Conservation (phyloP, 1,140 invertebrate species). For the Drosophila biarmipes region DNA sequence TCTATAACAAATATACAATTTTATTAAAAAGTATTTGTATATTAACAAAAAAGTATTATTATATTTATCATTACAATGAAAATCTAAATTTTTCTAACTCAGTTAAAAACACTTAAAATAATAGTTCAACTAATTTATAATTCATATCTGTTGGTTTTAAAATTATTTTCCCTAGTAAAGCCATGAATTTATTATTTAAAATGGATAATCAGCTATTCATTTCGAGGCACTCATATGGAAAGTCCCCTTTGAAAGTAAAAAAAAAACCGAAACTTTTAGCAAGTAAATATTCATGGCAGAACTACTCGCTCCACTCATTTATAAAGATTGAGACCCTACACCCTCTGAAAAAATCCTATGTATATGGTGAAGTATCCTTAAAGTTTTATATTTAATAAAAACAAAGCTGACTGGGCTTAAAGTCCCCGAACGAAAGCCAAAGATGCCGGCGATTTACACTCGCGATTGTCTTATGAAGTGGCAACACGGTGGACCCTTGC, state of each 20-base stretch:
- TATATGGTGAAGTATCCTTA: constrained; percentile 41
- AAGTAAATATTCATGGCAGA: constrained; percentile 36
- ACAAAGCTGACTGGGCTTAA: constrained; percentile 39
- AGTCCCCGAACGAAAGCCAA: constrained; percentile 20
- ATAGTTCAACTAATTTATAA: too few relatives aligned
- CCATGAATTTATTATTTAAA: neutral
- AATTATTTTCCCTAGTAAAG: neutral
- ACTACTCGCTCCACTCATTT: constrained; percentile 25
- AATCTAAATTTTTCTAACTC: too few relatives aligned
- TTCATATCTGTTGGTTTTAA: neutral
- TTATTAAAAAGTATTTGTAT: too few relatives aligned
- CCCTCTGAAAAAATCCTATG: constrained; percentile 6
- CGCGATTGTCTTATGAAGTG: constrained; percentile 76
- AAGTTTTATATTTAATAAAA: constrained; percentile 67
- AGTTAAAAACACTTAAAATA: too few relatives aligned
- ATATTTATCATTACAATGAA: too few relatives aligned
- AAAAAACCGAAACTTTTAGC: constrained; percentile 11
- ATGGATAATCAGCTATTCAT: neutral
- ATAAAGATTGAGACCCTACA: constrained; percentile 13
- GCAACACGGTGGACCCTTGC: constrained; percentile 51
- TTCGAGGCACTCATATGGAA: neutral
- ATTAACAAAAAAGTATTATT: too few relatives aligned
- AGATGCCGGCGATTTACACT: constrained; percentile 62
- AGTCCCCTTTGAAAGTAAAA: constrained; percentile 8
- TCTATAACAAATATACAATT: too few relatives aligned